These are phyloP conservation scores for Apistogramma diplotaenia DNA, from an alignment of 2,113 vertebrate species.

Conservation along the genomic window DNA sequence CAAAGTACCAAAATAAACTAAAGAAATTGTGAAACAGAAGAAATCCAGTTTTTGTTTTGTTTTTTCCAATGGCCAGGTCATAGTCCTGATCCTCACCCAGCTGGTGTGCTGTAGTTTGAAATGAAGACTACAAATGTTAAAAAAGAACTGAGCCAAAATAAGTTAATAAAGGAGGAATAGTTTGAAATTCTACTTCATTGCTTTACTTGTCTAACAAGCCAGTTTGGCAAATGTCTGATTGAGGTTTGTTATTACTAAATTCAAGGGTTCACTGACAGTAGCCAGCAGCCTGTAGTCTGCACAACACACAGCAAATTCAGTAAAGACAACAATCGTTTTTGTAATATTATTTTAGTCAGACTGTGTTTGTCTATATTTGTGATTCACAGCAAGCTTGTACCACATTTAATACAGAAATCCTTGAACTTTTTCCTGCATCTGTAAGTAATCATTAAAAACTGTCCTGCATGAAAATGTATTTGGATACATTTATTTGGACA, in stretches of 20 bases:
- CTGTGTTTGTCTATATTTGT: neutral
- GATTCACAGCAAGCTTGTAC: neutral
- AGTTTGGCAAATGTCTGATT: neutral
- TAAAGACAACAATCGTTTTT: neutral
- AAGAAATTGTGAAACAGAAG: neutral
- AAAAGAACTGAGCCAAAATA: too few species aligned
- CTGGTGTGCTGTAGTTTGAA: too few species aligned
- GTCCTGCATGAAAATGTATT: neutral
- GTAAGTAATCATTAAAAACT: neutral
- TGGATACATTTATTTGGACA: neutral
- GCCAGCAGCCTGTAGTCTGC: neutral
- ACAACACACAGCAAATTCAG: neutral
- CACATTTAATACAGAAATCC: too few species aligned
- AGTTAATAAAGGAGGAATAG: too few species aligned
- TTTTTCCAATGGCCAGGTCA: neutral
- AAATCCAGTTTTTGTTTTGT: neutral
- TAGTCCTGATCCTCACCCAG: too few species aligned
- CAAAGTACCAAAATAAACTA: neutral
- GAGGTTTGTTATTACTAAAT: neutral
- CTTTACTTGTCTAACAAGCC: too few species aligned
- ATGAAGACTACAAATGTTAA: too few species aligned
- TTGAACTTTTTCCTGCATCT: neutral
- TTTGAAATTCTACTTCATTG: too few species aligned
- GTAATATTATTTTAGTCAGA: neutral
- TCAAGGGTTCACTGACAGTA: too few species aligned